A percentile compares a stretch with the other conserved stretches of the same genome.
Conservation (phyloP, 2,797 vertebrate genomes). For the Echiichthys vipera region DNA sequence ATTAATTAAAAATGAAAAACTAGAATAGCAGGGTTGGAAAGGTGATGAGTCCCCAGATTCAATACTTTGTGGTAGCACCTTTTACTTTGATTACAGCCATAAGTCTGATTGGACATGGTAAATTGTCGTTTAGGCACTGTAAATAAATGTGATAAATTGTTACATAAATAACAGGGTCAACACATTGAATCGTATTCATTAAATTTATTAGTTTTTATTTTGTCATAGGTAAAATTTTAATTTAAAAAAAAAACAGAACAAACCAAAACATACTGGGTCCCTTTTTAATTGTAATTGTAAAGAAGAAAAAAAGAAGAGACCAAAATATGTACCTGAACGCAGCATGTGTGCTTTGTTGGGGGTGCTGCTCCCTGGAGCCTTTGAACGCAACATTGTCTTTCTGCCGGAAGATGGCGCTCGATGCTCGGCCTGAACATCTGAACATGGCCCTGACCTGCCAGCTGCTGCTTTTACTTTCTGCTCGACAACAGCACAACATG, state of each 20-base stretch:
- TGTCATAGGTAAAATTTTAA: background rate
- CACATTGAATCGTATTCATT: background rate
- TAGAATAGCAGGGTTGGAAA: too few relatives aligned
- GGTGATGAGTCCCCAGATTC: too few relatives aligned
- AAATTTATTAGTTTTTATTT: background rate
- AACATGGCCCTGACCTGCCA: background rate
- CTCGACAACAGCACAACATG: too few relatives aligned
- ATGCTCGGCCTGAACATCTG: background rate
- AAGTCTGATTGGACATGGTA: too few relatives aligned
- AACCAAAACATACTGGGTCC: background rate
- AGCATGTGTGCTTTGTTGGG: background rate
- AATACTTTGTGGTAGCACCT: too few relatives aligned
- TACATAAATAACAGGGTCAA: too few relatives aligned
- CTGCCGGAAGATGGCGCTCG: constrained; percentile 58
- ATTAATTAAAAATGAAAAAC: too few relatives aligned
- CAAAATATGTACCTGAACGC: background rate
- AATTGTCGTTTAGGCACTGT: too few relatives aligned
- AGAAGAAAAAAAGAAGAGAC: too few relatives aligned
- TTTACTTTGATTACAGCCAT: too few relatives aligned
- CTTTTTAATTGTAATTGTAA: too few relatives aligned
- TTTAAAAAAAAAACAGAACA: background rate
- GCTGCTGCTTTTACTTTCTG: background rate
- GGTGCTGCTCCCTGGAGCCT: background rate
- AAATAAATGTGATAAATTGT: too few relatives aligned
- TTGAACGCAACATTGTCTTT: background rate